These are phyloP conservation scores for Drosophila melanosoma DNA, from an alignment of 2,888 invertebrate genomes.

Conservation along the genomic window DNA sequence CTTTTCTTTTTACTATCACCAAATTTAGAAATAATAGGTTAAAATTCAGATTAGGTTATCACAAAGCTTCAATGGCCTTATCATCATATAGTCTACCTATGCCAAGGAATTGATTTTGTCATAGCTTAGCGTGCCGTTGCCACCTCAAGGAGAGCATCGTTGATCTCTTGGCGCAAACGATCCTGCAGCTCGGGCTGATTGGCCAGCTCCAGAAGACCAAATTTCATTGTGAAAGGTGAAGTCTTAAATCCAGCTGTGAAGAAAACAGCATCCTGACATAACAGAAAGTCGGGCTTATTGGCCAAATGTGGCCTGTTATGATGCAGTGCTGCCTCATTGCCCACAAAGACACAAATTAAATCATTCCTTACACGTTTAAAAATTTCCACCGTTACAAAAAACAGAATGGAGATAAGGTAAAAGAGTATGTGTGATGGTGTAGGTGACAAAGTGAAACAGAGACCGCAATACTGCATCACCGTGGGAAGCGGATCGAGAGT, in stretches of 20 bases:
- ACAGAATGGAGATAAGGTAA: no score
- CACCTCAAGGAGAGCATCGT: constrained; percentile 77
- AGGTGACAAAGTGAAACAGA: no score
- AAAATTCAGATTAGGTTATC: background rate
- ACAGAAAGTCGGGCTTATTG: constrained; percentile 74
- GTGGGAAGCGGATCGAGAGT: no score
- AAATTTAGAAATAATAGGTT: no score
- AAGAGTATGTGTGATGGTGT: no score
- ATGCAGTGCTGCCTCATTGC: constrained; percentile 69
- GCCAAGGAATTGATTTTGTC: constrained; percentile 84
- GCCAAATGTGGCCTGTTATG: constrained; percentile 55
- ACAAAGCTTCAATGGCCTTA: background rate
- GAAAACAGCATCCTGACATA: constrained; percentile 83
- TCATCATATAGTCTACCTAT: constrained; percentile 81
- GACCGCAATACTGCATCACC: no score
- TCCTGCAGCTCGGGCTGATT: constrained; percentile 84
- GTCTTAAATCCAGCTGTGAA: constrained; percentile 84
- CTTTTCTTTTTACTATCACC: background rate
- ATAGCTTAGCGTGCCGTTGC: constrained; percentile 83
- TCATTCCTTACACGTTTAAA: constrained; percentile 83
- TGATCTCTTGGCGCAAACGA: constrained; percentile 84
- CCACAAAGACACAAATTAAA: constrained; percentile 86
- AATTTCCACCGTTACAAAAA: no score
- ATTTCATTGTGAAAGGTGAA: constrained; percentile 84
- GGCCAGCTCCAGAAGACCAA: constrained; percentile 84